Evolutionary conservation across 37 sponge, comb jelly and placozoan genomes (phyloP).

Genomic region (Tethya wilhelma): DNA sequence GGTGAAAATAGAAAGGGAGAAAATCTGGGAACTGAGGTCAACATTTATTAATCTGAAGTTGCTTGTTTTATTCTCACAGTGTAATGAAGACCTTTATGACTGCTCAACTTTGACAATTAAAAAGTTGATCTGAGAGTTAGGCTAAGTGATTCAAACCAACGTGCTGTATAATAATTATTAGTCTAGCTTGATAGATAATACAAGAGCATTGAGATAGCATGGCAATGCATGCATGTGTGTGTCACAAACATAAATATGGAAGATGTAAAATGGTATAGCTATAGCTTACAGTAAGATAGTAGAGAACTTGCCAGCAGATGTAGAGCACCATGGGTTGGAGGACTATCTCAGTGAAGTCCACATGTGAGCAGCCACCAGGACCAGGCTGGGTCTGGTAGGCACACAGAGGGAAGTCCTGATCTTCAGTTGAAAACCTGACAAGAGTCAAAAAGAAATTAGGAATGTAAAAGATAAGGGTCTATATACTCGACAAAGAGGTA

Average conservation of each 20-base stretch:
- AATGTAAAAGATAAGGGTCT: background rate
- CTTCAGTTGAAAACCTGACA: conserved; percentile 27
- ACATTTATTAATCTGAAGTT: no score
- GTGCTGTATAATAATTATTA: no score
- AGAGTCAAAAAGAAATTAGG: background rate
- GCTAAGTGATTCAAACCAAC: no score
- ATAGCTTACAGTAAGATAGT: conserved; percentile 36
- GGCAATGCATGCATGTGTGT: background rate
- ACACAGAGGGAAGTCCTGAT: conserved; percentile 54
- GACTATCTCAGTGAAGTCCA: conserved; percentile 22
- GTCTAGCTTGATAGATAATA: no score
- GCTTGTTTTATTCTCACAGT: no score
- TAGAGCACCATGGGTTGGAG: conserved; percentile 35
- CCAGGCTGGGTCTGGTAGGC: conserved; percentile 8
- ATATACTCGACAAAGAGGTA: no score
- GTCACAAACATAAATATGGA: background rate
- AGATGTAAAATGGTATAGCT: background rate
- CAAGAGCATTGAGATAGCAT: no score
- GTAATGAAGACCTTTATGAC: no score
- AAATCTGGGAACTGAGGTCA: no score
- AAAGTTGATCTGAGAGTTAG: no score
- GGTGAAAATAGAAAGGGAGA: no score
- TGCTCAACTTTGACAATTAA: no score
- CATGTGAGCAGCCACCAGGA: conserved; percentile 23
- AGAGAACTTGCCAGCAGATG: conserved; percentile 36